A percentile compares a stretch with the other conserved stretches of the same genome.
Evolutionary conservation across 2,888 invertebrate species (phyloP).

Genomic region (Lordiphosa andalusiaca): DNA sequence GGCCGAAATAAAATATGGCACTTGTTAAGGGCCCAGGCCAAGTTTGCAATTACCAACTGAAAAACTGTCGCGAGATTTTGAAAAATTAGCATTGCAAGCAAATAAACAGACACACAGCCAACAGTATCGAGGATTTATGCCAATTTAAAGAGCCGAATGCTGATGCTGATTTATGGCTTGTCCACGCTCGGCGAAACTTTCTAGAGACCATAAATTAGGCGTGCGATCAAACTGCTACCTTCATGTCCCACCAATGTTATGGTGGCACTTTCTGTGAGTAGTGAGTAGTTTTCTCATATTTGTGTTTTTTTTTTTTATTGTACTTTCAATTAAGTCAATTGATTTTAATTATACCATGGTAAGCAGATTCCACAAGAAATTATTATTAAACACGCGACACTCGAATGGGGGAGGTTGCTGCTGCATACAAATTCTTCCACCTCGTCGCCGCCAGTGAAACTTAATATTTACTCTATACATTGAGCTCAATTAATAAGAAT

Average conservation of each 20-base stretch:
- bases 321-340: constrained; percentile 73
- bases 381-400: constrained; percentile 73
- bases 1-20: constrained; percentile 72
- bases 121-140: constrained; percentile 57
- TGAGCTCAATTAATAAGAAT: constrained; percentile 68
- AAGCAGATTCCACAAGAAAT: constrained; percentile 62
- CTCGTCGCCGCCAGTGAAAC: constrained; percentile 54
- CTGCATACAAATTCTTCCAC: constrained; percentile 30
- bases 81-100: constrained; percentile 63
- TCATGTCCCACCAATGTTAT: constrained; percentile 42
- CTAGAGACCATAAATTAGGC: constrained; percentile 56
- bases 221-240: constrained; percentile 74
- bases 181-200: constrained; percentile 18
- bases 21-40: constrained; percentile 57
- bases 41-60: constrained; percentile 60
- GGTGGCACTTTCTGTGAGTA: neutral
- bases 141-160: constrained; percentile 62
- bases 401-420: constrained; percentile 28
- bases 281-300: constrained; percentile 9
- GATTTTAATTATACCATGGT: constrained; percentile 75
- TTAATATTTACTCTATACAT: constrained; percentile 55
- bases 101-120: constrained; percentile 26
- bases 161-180: constrained; percentile 63
- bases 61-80: constrained; percentile 72
- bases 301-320: no score